Percentiles rank a stretch among this genome's conserved stretches.
Conservation (phyloP, 2,797 vertebrate species). For the Heteromormyrus szaboi region DNA sequence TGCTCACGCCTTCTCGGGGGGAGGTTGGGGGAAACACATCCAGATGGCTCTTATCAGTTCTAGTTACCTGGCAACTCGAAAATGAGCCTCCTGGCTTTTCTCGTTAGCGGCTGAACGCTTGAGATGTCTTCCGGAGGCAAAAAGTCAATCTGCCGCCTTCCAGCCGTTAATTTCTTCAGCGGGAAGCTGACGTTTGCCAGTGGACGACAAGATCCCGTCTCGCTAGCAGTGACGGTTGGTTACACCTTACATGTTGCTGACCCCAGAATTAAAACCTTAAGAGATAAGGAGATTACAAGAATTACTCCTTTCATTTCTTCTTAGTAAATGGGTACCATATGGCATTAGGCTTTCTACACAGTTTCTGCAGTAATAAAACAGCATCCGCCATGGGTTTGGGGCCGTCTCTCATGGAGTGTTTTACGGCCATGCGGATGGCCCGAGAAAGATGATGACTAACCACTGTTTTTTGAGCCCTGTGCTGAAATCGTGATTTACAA, state of each 20-base stretch:
- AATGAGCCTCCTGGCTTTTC: background rate
- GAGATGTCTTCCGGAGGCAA: background rate
- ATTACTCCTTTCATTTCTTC: conserved; percentile 1
- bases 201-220: background rate
- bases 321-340: background rate
- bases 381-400: background rate
- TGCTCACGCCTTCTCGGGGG: background rate
- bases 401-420: background rate
- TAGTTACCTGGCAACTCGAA: conserved; percentile 10
- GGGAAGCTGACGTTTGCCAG: background rate
- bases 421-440: conserved; percentile 38
- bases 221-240: background rate
- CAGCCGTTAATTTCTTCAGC: background rate
- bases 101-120: background rate
- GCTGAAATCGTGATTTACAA: conserved; percentile 44
- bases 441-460: conserved; percentile 53
- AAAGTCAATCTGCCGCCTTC: background rate
- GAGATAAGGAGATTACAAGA: background rate
- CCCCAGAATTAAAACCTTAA: conserved; percentile 5
- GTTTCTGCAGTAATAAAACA: background rate
- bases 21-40: background rate
- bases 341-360: background rate
- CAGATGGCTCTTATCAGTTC: conserved; percentile 14
- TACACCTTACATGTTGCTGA: background rate
- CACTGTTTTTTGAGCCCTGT: conserved; percentile 47